A percentile compares a stretch with the other conserved stretches of the same genome.
Conservation (phyloP, 2,797 vertebrate genomes). For the Pogonophryne albipinna region DNA sequence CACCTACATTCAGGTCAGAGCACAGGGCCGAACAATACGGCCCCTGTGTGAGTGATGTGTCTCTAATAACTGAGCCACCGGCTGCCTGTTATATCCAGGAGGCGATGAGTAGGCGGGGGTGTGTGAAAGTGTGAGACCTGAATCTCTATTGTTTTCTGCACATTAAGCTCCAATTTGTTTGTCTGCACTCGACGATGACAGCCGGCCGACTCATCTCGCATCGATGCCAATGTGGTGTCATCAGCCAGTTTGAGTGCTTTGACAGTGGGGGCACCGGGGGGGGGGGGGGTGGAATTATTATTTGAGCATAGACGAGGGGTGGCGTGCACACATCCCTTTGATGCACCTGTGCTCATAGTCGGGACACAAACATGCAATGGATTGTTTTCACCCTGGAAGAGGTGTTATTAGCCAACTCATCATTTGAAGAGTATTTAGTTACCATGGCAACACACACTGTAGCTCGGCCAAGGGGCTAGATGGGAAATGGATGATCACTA, state of each 20-base stretch:
- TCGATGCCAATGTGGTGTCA: conserved; percentile 40
- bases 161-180: conserved; percentile 66
- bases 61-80: conserved; percentile 51
- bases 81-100: conserved; percentile 36
- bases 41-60: conserved; percentile 48
- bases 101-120: conserved; percentile 36
- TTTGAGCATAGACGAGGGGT: conserved; percentile 13
- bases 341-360: conserved; percentile 48
- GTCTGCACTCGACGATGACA: conserved; percentile 51
- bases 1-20: conserved; percentile 26
- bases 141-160: conserved; percentile 56
- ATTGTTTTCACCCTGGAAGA: conserved; percentile 26
- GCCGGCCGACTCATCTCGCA: conserved; percentile 29
- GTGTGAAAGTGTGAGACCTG: conserved; percentile 51
- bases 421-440: conserved; percentile 60
- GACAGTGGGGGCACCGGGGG: conserved; percentile 32
- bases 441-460: conserved; percentile 47
- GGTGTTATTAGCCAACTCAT: conserved; percentile 43
- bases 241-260: conserved; percentile 36
- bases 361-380: conserved; percentile 29
- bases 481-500: conserved; percentile 37
- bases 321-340: not conserved
- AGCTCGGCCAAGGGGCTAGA: conserved; percentile 27
- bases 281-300: not conserved
- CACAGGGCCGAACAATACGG: conserved; percentile 23